Base-by-base conservation (phyloP, 2,888 invertebrate genomes). In the Rotaria magnacalcarata region DNA sequence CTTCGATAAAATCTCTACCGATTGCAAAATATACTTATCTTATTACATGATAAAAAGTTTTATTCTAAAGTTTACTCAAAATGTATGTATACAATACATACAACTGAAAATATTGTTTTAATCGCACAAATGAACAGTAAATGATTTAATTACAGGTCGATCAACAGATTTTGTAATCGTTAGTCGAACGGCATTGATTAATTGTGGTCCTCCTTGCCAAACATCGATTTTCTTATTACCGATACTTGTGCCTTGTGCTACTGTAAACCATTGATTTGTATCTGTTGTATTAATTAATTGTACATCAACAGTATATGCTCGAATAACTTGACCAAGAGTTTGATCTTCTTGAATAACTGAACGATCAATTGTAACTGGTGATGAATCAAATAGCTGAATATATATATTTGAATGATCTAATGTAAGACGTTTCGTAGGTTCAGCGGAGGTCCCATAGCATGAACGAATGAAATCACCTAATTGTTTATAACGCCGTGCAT, bases 391-490 rank as follows among this genome's bases (percentile, higher is more conserved):
- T 24, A 14, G 21, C 47, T 43, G 75, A 43, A 75, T 43, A 43
- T 75, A 16, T n/a, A 47, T 41, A 10, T 41, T 19, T 11, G 75
- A 75, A 11, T 41, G 24, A n/a, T 43, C 10, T 14, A n/a, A 24
- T 21, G 11, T 47, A 10, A 21, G n/a, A 10, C 21, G 47, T 41
- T 21, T 14, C 8, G 47, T 8, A 21, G 75, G 75, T 75, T 8
- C 1, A 16, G 34, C n/a, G 16, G 27, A 34, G 2, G 67, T 67
- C 7, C 75, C 75, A 75, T 75, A 75, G 24, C 75, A 75, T 41
- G 75, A 75, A 24, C 75, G 75, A 75, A 75, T 75, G 14, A 43
- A 75, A 75, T 75, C 75, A 75, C 75, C 75, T 11, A 75, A 43
- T 75, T 75, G 8, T 75, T 75, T 75, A 75, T 75, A 75, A 43